Conservation (phyloP, 2,888 invertebrate species). For the Eristalinus sepulchralis region DNA sequence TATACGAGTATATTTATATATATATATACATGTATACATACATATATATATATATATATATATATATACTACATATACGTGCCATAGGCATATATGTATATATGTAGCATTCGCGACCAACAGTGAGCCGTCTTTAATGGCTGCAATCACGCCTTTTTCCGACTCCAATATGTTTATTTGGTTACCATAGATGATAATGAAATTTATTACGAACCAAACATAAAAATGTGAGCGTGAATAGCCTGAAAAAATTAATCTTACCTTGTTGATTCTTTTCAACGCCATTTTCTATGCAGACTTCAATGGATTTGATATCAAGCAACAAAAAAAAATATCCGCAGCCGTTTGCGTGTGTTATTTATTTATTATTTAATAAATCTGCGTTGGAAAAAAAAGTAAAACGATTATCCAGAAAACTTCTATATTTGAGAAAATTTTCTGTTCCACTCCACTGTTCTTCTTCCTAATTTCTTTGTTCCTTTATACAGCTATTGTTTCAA, state of each 20-base stretch:
- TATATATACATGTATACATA: neutral
- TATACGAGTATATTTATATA: too few species aligned
- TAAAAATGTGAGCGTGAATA: slow-evolving; percentile 57
- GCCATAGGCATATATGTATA: slow-evolving; percentile 21
- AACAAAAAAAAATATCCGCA: slow-evolving; percentile 56
- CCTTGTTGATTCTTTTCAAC: slow-evolving; percentile 98
- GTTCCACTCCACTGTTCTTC: slow-evolving; percentile 65
- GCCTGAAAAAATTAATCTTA: slow-evolving; percentile 73
- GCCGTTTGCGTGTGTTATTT: slow-evolving; percentile 32
- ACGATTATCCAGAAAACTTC: slow-evolving; percentile 65
- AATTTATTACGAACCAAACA: slow-evolving; percentile 59
- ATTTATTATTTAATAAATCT: slow-evolving; percentile 61
- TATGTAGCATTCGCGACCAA: slow-evolving; percentile 35
- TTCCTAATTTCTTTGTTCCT: slow-evolving; percentile 64
- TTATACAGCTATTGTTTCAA: slow-evolving; percentile 54
- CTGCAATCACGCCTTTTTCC: slow-evolving; percentile 65
- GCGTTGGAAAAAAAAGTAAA: slow-evolving; percentile 54
- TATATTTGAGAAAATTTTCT: slow-evolving; percentile 67
- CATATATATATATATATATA: slow-evolving; percentile 14
- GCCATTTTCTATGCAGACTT: slow-evolving; percentile 85
- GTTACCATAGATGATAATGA: slow-evolving; percentile 49
- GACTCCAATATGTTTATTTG: slow-evolving; percentile 47
- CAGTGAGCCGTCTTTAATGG: slow-evolving; percentile 49
- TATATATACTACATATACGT: slow-evolving; percentile 9
- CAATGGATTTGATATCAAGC: slow-evolving; percentile 47